Conservation (phyloP, 1,140 invertebrate species). For the Drosophila ficusphila region DNA sequence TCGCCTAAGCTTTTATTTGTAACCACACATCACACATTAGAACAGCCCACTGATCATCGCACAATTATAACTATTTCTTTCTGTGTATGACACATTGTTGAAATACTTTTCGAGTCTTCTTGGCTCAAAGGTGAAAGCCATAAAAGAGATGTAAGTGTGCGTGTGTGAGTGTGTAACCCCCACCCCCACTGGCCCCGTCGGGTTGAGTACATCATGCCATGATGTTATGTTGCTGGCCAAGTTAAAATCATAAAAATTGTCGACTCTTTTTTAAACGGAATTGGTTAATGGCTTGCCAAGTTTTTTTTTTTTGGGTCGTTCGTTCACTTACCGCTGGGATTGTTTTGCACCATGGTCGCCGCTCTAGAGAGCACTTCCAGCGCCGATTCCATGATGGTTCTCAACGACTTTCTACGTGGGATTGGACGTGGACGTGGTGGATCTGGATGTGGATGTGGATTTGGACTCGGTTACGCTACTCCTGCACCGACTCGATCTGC, state of each 20-base stretch:
- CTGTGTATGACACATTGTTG: conserved; percentile 29
- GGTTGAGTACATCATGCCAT: conserved; percentile 1
- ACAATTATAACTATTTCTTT: background rate
- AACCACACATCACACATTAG: too few species aligned
- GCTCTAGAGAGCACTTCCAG: conserved; percentile 94
- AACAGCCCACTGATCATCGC: background rate
- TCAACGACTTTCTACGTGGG: conserved; percentile 3
- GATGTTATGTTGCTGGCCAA: conserved; percentile 5
- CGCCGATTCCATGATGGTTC: conserved; percentile 89
- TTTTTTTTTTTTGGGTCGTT: background rate
- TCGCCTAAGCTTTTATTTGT: too few species aligned
- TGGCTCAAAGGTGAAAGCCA: conserved; percentile 68
- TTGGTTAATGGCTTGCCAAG: conserved; percentile 69
- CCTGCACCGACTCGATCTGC: conserved; percentile 56
- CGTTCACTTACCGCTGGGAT: conserved; percentile 84
- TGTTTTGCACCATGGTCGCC: conserved; percentile 95
- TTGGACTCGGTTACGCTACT: conserved; percentile 21
- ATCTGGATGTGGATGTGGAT: conserved; percentile 19
- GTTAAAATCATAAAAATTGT: conserved; percentile 44
- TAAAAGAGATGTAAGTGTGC: conserved; percentile 34
- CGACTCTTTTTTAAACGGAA: conserved; percentile 57
- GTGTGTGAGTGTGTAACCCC: conserved; percentile 9
- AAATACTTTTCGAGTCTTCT: conserved; percentile 42
- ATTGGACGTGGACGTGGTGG: conserved; percentile 29
- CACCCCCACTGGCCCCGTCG: conserved; percentile 9